phyloP scores from a whole-genome alignment of 2,797 vertebrate genomes.

The Clarias laeviceps region DNA sequence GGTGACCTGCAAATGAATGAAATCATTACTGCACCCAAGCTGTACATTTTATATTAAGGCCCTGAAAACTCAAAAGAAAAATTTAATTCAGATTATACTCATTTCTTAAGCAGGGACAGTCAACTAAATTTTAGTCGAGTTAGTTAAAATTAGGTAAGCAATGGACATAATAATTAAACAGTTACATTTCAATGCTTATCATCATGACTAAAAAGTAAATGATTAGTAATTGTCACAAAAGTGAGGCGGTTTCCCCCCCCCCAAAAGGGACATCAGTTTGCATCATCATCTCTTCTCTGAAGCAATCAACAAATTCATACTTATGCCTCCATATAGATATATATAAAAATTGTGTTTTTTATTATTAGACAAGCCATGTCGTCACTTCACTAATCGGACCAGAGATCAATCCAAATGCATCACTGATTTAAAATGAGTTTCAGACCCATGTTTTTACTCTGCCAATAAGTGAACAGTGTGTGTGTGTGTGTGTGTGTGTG shows the following conservation, averaged over 20 bases:
- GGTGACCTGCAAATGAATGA: conserved; percentile 80
- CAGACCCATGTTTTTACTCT: neutral
- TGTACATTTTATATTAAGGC: neutral
- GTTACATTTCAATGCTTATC: neutral
- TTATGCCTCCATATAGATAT: neutral
- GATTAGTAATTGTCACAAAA: too few species aligned
- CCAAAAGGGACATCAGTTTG: too few species aligned
- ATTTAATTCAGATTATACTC: neutral
- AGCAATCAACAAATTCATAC: too few species aligned
- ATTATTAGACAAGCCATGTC: neutral
- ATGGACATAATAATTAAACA: neutral
- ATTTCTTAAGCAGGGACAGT: neutral
- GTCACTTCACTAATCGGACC: neutral
- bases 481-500: neutral
- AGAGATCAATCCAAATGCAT: neutral
- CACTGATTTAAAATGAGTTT: neutral
- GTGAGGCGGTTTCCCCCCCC: too few species aligned
- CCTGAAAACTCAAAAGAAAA: neutral
- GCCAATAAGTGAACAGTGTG: neutral
- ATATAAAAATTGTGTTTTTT: neutral
- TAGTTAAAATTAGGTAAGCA: neutral
- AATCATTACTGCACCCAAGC: neutral
- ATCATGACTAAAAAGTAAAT: neutral
- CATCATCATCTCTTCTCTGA: neutral
- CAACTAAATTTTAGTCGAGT: neutral